Conservation (phyloP, 2,113 vertebrate genomes). For the Toxotes chatareus region DNA sequence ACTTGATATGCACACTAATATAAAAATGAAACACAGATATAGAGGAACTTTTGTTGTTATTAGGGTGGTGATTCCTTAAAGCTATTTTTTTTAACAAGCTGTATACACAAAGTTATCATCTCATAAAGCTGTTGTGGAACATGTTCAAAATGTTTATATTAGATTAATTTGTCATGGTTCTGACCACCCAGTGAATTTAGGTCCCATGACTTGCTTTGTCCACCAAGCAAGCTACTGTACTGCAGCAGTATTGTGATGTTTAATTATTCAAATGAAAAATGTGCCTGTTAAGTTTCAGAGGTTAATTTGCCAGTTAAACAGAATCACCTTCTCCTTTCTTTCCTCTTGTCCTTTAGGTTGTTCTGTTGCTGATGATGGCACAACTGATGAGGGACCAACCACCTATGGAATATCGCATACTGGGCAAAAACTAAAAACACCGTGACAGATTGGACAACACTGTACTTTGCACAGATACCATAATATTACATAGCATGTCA, state of each 20-base stretch:
- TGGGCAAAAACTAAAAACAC: conserved; percentile 49
- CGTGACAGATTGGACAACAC: background rate
- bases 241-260: background rate
- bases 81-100: too few species aligned
- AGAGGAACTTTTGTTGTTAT: background rate
- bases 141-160: too few species aligned
- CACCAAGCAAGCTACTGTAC: background rate
- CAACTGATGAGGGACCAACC: conserved; percentile 70
- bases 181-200: too few species aligned
- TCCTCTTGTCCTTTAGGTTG: conserved; percentile 44
- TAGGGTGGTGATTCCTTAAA: background rate
- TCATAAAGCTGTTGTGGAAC: too few species aligned
- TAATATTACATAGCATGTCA: background rate
- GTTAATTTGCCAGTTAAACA: background rate
- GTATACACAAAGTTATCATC: too few species aligned
- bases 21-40: background rate
- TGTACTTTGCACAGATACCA: background rate
- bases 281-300: background rate
- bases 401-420: conserved; percentile 42
- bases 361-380: conserved; percentile 48
- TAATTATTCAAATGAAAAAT: background rate
- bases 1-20: background rate
- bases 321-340: background rate
- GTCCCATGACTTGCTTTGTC: too few species aligned
- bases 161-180: background rate